Evolutionary conservation across 2,797 vertebrate species (phyloP), one percentile per base, ranked within the genome.

Genomic region (Coilia nasus): DNA sequence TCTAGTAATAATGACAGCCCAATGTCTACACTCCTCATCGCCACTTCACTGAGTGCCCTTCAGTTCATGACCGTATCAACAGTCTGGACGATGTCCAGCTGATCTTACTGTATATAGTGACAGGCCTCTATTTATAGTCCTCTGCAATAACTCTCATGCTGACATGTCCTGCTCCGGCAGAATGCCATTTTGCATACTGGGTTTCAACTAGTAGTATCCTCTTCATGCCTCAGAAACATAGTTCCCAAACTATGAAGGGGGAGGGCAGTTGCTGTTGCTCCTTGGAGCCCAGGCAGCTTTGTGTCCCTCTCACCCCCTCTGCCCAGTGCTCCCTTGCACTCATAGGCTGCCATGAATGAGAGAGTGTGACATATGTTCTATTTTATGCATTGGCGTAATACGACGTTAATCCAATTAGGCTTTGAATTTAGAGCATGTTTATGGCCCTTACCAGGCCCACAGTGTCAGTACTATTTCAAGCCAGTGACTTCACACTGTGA

Each of bases 121-220:
- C 17, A 67, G 19, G 83, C 35, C 87, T 91, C 93, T 94, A 93
- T 94, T 93, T 92, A 93, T 94, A 95, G 60, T 85, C 81, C 78
- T 67, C 25, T 82, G 89, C 75, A 90, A 87, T 91, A 88, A 89
- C 81, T 91, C 87, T 84, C 88, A 86, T 10, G 44, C 78, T 92
- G 91, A 86, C 88, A 85, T 84, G 85, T 46, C 85, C 83, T 47
- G 57, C 87, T 84, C 87, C 85, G 90, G 88, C 83, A 88, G 91
- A 92, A 92, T 93, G 91, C 92, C 91, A 92, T 88, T 88, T 87
- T 81, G 88, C 89, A 84, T 91, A 86, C 81, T 81, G 75, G 91
- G 90, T 94, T 92, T 91, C 93, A 92, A 81, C 88, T 90, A 87
- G 88, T 93, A 91, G 92, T 93, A 89, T 90, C 91, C 82, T 91